A percentile compares a stretch with the other conserved stretches of the same genome.
phyloP scores from a whole-genome alignment of 2,113 vertebrate genomes.

The Motacilla alba region DNA sequence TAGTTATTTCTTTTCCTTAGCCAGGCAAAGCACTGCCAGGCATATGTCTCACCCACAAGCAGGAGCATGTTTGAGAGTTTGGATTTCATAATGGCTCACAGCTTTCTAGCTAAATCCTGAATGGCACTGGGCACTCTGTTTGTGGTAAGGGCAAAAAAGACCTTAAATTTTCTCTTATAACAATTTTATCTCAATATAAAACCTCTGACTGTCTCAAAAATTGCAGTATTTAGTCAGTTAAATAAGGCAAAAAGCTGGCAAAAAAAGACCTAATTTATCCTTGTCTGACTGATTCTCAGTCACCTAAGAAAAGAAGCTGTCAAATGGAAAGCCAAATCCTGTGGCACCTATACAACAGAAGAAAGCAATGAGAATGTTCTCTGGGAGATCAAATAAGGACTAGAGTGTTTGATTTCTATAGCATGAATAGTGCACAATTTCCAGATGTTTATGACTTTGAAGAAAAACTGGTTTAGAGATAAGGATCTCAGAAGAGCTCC shows the following conservation, averaged over 20 bases:
- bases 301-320: constrained; percentile 7
- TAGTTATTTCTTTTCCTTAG: background rate
- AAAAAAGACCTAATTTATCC: background rate
- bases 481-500: constrained; percentile 17
- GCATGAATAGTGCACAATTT: constrained; percentile 3
- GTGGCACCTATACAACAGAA: constrained; percentile 5
- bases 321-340: constrained; percentile 9
- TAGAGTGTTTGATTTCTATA: background rate
- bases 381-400: constrained; percentile 42
- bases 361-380: background rate
- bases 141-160: background rate
- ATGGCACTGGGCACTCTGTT: background rate
- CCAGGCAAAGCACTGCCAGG: background rate
- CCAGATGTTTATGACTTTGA: constrained; percentile 38
- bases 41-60: background rate
- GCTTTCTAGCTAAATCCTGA: background rate
- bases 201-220: background rate
- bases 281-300: background rate
- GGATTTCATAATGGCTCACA: background rate
- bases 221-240: background rate
- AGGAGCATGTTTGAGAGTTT: background rate
- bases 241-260: background rate
- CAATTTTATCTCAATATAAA: background rate
- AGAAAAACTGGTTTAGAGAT: constrained; percentile 20
- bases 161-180: background rate